Evolutionary conservation across 2,113 vertebrate species (phyloP), one percentile per base, ranked within the genome.

Genomic region (Anhinga rufa): DNA sequence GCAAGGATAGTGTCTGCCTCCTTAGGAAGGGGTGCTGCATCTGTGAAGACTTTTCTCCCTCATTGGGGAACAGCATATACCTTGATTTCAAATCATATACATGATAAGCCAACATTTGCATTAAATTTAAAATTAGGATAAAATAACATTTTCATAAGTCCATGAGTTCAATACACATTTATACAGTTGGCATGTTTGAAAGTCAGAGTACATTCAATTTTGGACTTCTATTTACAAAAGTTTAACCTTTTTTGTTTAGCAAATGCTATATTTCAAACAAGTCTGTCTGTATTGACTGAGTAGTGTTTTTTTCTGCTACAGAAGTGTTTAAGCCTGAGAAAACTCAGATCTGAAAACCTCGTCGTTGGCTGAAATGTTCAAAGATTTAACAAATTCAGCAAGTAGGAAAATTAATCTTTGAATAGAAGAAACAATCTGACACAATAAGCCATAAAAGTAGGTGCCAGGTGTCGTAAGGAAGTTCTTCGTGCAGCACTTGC

Each of bases 361-460:
- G 93, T 96, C 83, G 29, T 96, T 96, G 96, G 96, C 94, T 95
- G 93, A 92, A 94, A 86, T 82, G 92, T 92, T 96, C 88, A 96
- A 94, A 95, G 94, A 92, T 94, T 90, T 95, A 97, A 97, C 96
- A 97, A 96, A 96, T 97, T 91, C 97, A 97, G 96, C 94, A 95
- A 95, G 97, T 87, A 77, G 90, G 94, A 94, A 97, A 97, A 97
- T 96, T 94, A 97, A 96, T 95, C 95, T 96, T 94, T 95, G 93
- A 96, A 94, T 93, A 95, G 93, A 83, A 94, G 94, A 93, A 97
- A 97, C 90, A 93, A 94, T 95, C 92, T 96, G 96, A 95, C 91
- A 96, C 94, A 96, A 94, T 93, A 97, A 96, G 65, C 94, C 94
- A 91, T 96, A 93, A 93, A 97, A 95, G 83, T 97, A 94, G 88